Base-by-base conservation (phyloP, 2,888 invertebrate species). In the Rhagophthalmus giganteus region DNA sequence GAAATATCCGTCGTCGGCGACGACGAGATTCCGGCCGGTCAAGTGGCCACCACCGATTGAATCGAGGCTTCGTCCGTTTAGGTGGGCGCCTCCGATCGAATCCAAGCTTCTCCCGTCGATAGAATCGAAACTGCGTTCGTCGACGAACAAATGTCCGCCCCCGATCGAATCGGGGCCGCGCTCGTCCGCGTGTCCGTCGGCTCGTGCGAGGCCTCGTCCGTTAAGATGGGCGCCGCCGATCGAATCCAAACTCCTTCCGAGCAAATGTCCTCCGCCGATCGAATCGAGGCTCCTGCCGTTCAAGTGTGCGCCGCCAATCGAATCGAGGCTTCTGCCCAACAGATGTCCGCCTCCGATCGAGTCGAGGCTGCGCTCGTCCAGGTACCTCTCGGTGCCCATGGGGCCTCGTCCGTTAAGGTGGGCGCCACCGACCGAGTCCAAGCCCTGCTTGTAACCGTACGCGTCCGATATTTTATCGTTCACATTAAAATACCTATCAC, bases 101-200 rank as follows among this genome's bases (percentile, higher is more conserved):
- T 49, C 30, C 35, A 47, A 30, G 9, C 35, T 27, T 27, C 8
- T 27, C 2, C 2, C 15, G 3, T 1, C 33, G 15, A 8, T 38
- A 13, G 24, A 10, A 20, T 44, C 41, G 12, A 52, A 32, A 34
- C 24, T 28, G 38, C 62, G 53, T 9, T 58, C 60, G 25, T 33
- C 32, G n/a, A n/a, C n/a, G n/a, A n/a, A n/a, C 16, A 62, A 39
- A 28, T 54, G 45, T 5, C 59, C 57, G n/a, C 61, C 61, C 11
- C 61, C 58, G n/a, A 60, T 57, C 1, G 44, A 28, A 24, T 60
- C 61, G 9, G 60, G 15, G 12, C 32, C 39, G 16, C 54, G 44
- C n/a, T 53, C 53, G 4, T 35, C 12, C 6, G 57, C 16, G 27
- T 52, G 37, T 10, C 57, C 57, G 3, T 58, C 59, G n/a, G 54